Evolutionary conservation across 2,113 vertebrate genomes (phyloP).

Genomic region (Apteryx mantelli): DNA sequence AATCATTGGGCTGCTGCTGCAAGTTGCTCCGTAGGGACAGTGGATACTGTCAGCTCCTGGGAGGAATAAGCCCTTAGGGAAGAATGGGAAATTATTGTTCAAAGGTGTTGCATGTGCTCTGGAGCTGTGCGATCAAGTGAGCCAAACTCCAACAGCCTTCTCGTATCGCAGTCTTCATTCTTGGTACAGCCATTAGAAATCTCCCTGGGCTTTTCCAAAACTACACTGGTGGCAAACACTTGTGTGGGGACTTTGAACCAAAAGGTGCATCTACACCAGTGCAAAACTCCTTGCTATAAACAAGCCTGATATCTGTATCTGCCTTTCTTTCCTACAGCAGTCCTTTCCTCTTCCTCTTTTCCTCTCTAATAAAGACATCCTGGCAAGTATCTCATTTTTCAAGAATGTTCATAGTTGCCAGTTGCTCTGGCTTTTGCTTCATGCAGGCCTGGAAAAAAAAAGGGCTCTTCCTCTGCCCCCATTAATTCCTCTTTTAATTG

Average conservation of each 20-base stretch:
- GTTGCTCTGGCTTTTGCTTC: constrained; percentile 16
- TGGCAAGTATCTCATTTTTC: constrained; percentile 1
- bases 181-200: background rate
- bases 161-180: background rate
- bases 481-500: constrained; percentile 37
- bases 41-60: background rate
- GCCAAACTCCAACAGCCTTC: background rate
- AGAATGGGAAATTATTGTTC: background rate
- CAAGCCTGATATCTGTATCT: background rate
- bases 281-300: background rate
- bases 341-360: background rate
- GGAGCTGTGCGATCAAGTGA: accelerated
- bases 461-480: constrained; percentile 39
- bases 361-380: constrained; percentile 4
- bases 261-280: background rate
- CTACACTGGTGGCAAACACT: background rate
- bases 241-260: background rate
- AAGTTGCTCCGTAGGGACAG: background rate
- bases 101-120: accelerated
- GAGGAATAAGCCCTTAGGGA: background rate
- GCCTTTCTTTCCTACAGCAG: background rate
- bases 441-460: background rate
- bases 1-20: background rate
- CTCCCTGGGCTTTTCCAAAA: background rate
- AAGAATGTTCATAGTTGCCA: background rate